Evolutionary conservation across 2,888 invertebrate genomes (phyloP).

Genomic region (Eutolmus rufibarbis): DNA sequence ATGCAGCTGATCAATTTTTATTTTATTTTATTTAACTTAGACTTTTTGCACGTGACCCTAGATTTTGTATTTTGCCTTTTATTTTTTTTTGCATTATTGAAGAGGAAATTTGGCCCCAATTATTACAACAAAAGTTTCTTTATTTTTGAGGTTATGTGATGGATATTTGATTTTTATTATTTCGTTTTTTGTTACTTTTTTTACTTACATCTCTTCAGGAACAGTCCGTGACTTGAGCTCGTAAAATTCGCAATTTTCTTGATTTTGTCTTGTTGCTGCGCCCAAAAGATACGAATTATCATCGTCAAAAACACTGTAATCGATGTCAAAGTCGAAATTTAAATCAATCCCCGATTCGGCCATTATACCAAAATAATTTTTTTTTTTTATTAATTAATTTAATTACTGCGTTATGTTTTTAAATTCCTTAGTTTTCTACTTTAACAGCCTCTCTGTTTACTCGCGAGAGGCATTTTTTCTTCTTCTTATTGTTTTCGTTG

Average conservation of each 20-base stretch:
- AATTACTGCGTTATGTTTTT: neutral
- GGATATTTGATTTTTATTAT: neutral
- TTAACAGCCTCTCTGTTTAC: neutral
- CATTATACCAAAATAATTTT: conserved; percentile 50
- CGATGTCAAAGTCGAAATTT: conserved; percentile 69
- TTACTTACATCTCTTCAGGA: conserved; percentile 67
- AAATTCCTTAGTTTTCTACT: neutral
- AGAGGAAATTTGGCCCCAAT: too few relatives aligned
- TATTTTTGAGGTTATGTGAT: neutral
- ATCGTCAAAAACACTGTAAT: conserved; percentile 63
- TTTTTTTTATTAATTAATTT: neutral
- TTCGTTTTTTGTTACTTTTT: neutral
- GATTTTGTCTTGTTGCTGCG: conserved; percentile 63
- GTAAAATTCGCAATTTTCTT: conserved; percentile 69
- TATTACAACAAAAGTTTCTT: too few relatives aligned
- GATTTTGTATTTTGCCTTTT: too few relatives aligned
- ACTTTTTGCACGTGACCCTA: too few relatives aligned
- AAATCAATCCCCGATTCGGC: conserved; percentile 71
- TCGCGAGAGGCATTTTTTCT: neutral
- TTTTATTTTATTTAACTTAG: too few relatives aligned
- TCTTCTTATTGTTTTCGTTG: too few relatives aligned
- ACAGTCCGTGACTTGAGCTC: conserved; percentile 69
- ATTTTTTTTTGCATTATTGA: too few relatives aligned
- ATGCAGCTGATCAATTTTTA: too few relatives aligned
- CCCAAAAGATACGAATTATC: conserved; percentile 64